Evolutionary conservation across 2,888 invertebrate genomes (phyloP), one percentile per base, ranked within the genome.

Genomic region (Erebia aethiops): DNA sequence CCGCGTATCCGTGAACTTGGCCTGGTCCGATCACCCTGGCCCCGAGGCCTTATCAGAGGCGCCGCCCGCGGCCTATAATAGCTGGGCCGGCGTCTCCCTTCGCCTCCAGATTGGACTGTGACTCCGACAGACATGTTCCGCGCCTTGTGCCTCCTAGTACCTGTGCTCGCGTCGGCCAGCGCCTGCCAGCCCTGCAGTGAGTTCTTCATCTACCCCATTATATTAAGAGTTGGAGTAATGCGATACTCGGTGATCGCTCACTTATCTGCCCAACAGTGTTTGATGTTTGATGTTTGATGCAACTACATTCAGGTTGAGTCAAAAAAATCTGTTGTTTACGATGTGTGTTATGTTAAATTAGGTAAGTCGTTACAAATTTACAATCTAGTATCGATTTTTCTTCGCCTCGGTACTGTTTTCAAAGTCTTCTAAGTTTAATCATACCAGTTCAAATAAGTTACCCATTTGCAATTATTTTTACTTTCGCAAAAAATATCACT

Each of bases 21-120:
- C 91, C 90, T 86, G 86, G 81, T 87, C 87, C 85, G 75, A 77
- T 80, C 88, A 88, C 89, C 89, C 88, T 91, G 91, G 91, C 91
- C 91, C 88, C 87, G 88, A 87, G 86, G 83, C 86, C 86, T 89
- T 90, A 89, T 89, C 90, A 84, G 90, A 87, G 88, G 87, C 91
- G 90, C 90, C 90, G 91, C 89, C 88, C 87, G 86, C 91, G 88
- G 90, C 90, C 90, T 93, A 93, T 93, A 93, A 92, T 92, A 93
- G 91, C 88, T 85, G 89, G 88, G 91, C 85, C 86, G 90, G 89
- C 91, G 90, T 86, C 90, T 90, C 90, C 90, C 85, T 83, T 83
- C 84, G 85, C 85, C 89, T 90, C 90, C 91, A 91, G 88, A 91
- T 79, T 83, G 81, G 84, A 80, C 83, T 84, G 86, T 84, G 85